Conservation (phyloP, 2,113 vertebrate species). For the Jacana jacana region DNA sequence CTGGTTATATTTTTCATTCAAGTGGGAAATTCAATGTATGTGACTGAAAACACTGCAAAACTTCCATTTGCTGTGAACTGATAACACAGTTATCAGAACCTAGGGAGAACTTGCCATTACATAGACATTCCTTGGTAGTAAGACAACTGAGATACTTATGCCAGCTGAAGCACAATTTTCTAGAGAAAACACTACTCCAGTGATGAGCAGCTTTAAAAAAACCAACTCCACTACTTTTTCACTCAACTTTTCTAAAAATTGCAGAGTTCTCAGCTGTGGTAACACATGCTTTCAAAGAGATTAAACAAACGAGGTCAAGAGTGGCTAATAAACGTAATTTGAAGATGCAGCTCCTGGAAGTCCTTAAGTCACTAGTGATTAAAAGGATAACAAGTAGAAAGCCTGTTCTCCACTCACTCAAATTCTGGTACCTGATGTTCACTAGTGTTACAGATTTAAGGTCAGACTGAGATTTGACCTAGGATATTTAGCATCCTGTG, state of each 20-base stretch:
- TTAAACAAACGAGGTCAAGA: neutral
- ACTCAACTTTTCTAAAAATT: neutral
- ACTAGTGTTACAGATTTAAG: neutral
- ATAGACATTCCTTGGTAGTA: neutral
- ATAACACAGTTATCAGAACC: neutral
- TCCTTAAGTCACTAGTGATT: neutral
- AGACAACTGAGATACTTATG: neutral
- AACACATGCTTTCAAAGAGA: neutral
- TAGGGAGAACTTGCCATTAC: neutral
- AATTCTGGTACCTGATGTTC: neutral
- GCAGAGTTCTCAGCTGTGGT: neutral
- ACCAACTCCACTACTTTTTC: neutral
- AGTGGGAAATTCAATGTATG: neutral
- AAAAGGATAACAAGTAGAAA: neutral
- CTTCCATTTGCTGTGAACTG: neutral
- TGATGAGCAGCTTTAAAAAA: neutral
- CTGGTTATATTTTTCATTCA: neutral
- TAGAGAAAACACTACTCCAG: neutral
- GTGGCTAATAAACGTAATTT: neutral
- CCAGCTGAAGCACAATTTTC: neutral
- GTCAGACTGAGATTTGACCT: neutral
- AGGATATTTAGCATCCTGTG: neutral
- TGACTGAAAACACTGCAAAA: neutral
- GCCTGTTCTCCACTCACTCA: neutral
- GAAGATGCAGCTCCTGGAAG: neutral